Conservation (phyloP, 2,113 vertebrate genomes). For the Ciconia boyciana region DNA sequence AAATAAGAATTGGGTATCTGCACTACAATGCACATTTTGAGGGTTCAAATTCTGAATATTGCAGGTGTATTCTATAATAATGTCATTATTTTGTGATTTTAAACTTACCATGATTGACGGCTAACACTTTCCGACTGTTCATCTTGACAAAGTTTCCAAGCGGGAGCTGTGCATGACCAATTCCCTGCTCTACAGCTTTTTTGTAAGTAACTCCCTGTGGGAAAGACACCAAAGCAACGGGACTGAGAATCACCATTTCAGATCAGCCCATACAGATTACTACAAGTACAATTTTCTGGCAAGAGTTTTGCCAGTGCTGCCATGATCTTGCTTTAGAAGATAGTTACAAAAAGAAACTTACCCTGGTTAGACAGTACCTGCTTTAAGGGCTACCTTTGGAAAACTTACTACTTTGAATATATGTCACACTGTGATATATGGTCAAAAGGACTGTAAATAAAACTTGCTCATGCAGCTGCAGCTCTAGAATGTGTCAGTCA, state of each 20-base stretch:
- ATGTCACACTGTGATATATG: background rate
- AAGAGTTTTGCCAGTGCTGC: background rate
- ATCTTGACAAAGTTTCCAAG: constrained; percentile 93
- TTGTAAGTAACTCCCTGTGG: constrained; percentile 88
- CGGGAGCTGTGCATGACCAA: constrained; percentile 91
- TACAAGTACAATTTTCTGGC: background rate
- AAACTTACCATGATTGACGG: constrained; percentile 93
- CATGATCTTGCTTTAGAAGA: background rate
- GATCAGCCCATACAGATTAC: background rate
- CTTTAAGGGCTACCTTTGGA: background rate
- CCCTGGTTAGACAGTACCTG: fast-evolving
- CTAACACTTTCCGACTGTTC: constrained; percentile 96
- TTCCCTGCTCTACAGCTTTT: constrained; percentile 84
- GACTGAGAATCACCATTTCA: background rate
- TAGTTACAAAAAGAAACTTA: background rate
- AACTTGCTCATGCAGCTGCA: background rate
- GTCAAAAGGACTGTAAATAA: background rate
- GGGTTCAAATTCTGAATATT: background rate
- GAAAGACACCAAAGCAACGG: constrained; percentile 10
- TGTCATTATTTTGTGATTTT: background rate
- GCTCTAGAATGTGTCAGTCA: background rate
- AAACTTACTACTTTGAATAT: background rate
- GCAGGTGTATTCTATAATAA: background rate
- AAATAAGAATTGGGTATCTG: background rate
- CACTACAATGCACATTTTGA: background rate